Base-by-base conservation (phyloP, 2,888 invertebrate species). In the Antitype chi region DNA sequence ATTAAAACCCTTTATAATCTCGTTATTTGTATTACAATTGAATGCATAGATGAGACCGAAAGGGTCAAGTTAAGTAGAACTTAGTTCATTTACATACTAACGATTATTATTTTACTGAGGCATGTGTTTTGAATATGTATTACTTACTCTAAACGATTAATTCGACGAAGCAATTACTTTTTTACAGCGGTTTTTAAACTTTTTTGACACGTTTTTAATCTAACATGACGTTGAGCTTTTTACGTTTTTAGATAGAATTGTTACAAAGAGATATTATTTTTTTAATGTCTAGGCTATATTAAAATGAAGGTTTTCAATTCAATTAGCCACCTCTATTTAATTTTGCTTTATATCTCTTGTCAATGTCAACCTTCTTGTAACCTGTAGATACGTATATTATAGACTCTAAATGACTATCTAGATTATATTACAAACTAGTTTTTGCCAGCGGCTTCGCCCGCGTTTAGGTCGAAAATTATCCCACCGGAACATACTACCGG, bases 1-100 rank as follows among this genome's bases (percentile, higher is more conserved):
- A 82, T 83, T 64, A 70, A 17, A 59, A 43, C 63, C 67, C 69
- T 81, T 68, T 59, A 78, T 80, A 81, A 82, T 81, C 60, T 76
- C 20, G 71, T 78, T 80, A 78, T 78, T 80, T 76, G 74, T 78
- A 74, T 80, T 75, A 80, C 69, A 82, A 84, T 78, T 76, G 76
- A 81, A 86, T 82, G 66, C 38, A 55, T 59, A 74, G 55, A 77
- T 77, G 66, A 76, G 25, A 55, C n/a, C 59, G 11, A 73, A 78
- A 82, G 62, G 73, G 82, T 81, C 74, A 76, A 62, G 63, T 77
- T 81, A 76, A 79, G 43, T 76, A 66, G 67, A 81, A 76, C 72
- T 76, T 43, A 53, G 32, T 80, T 79, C 15, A 87, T 87, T 87
- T 84, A 80, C 86, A 87, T 87, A 82, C 74, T 79, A 86, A 87